phyloP scores from a whole-genome alignment of 2,888 invertebrate genomes.

The Acanthoscelides obtectus region DNA sequence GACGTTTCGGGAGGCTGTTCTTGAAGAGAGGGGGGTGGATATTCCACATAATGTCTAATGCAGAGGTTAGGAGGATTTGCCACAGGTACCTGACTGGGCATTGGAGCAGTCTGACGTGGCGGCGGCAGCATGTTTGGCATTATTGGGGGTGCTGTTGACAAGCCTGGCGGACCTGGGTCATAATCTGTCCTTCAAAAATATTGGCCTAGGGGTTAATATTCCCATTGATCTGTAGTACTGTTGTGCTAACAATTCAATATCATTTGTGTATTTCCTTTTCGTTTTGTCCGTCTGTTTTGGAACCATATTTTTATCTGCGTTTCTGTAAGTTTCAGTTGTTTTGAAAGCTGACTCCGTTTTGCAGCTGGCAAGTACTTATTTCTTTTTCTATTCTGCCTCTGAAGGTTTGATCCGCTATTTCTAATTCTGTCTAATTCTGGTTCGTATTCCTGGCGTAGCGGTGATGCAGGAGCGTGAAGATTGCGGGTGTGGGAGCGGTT shows the following conservation, averaged over 20 bases:
- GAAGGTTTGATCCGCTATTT: conserved; percentile 89
- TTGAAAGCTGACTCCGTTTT: conserved; percentile 77
- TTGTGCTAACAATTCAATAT: conserved; percentile 82
- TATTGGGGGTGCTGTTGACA: conserved; percentile 42
- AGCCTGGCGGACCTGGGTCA: conserved; percentile 56
- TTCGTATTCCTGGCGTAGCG: too few relatives aligned
- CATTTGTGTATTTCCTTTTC: conserved; percentile 90
- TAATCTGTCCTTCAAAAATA: conserved; percentile 82
- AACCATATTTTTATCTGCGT: conserved; percentile 97
- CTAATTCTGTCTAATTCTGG: too few relatives aligned
- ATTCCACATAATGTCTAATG: conserved; percentile 37
- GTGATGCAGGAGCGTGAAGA: too few relatives aligned
- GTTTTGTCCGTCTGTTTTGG: conserved; percentile 88
- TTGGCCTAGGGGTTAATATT: conserved; percentile 75
- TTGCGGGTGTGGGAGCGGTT: too few relatives aligned
- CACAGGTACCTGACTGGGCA: conserved; percentile 23
- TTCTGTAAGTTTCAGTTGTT: conserved; percentile 78
- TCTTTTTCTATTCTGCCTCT: conserved; percentile 85
- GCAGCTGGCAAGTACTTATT: conserved; percentile 88
- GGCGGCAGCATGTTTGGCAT: conserved; percentile 45
- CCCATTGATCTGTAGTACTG: conserved; percentile 88
- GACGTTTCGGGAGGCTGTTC: conserved; percentile 35
- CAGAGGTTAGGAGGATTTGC: conserved; percentile 20
- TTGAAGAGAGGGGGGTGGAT: conserved; percentile 7
- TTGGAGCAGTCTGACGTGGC: conserved; percentile 40